A percentile compares a stretch with the other conserved stretches of the same genome.
phyloP scores from a whole-genome alignment of 2,888 invertebrate species.

The Dasypolia templi region DNA sequence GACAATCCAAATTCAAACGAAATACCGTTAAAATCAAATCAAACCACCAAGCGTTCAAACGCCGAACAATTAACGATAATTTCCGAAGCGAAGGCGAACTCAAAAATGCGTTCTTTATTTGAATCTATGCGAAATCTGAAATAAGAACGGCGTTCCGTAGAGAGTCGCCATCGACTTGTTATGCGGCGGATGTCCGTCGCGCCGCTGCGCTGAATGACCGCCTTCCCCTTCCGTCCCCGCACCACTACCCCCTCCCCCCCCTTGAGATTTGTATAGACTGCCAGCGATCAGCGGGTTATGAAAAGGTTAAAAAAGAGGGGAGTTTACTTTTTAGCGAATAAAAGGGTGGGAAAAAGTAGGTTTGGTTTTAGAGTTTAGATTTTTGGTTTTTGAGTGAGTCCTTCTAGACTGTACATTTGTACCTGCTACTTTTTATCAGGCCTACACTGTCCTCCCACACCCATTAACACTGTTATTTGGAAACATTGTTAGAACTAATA shows the following conservation, averaged over 20 bases:
- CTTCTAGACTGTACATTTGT: too few relatives aligned
- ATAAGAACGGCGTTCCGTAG: constrained; percentile 83
- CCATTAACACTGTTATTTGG: too few relatives aligned
- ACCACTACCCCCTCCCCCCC: constrained; percentile 72
- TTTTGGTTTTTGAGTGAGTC: too few relatives aligned
- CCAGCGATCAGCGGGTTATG: constrained; percentile 67
- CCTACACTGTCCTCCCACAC: too few relatives aligned
- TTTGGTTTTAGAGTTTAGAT: neutral
- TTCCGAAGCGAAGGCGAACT: constrained; percentile 31
- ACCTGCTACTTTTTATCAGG: too few relatives aligned
- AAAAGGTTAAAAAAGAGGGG: constrained; percentile 2
- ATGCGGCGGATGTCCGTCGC: constrained; percentile 91
- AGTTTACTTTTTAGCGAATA: neutral
- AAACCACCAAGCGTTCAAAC: constrained; percentile 19
- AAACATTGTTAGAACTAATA: too few relatives aligned
- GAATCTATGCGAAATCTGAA: constrained; percentile 84
- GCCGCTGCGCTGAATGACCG: constrained; percentile 90
- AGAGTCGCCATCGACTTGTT: constrained; percentile 89
- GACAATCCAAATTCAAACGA: constrained; percentile 15
- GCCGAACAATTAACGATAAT: constrained; percentile 49
- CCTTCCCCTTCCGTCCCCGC: constrained; percentile 86
- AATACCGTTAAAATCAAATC: constrained; percentile 22
- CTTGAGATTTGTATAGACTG: constrained; percentile 58
- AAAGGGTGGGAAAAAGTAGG: neutral
- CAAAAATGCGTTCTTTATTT: constrained; percentile 75